These are phyloP conservation scores for Sarcophaga caerulescens DNA, from an alignment of 2,888 invertebrate genomes.

Conservation along the genomic window DNA sequence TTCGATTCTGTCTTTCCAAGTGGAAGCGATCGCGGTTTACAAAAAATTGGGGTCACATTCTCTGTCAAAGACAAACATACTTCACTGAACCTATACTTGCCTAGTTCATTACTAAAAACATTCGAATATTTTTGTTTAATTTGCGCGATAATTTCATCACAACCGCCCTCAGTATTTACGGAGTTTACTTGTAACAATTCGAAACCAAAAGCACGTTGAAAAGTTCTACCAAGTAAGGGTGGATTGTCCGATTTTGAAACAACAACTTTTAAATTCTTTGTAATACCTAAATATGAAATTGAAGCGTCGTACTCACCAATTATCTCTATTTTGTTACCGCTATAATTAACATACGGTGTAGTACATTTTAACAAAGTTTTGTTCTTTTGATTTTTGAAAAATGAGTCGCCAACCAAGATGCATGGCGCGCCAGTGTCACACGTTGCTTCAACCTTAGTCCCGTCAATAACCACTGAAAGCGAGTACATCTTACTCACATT, in stretches of 20 bases:
- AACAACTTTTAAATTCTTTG: constrained; percentile 30
- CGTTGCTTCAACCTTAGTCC: not conserved
- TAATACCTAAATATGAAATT: not conserved
- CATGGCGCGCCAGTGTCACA: constrained; percentile 27
- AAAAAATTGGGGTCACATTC: not conserved
- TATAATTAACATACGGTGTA: constrained; percentile 31
- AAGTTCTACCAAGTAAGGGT: constrained; percentile 37
- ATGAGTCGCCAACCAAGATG: constrained; percentile 31
- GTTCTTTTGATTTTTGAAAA: constrained; percentile 13
- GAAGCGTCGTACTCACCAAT: constrained; percentile 32
- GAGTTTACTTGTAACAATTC: constrained; percentile 26
- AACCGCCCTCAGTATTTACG: not conserved
- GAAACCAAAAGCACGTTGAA: constrained; percentile 30
- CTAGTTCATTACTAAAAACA: constrained; percentile 25
- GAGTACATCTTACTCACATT: constrained; percentile 36
- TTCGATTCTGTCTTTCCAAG: constrained; percentile 1
- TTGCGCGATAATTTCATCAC: constrained; percentile 35
- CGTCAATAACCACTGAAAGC: constrained; percentile 39
- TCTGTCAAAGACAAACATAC: not conserved
- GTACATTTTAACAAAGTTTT: constrained; percentile 30
- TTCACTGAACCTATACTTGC: not conserved
- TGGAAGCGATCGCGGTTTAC: too few relatives aligned
- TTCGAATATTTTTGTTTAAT: constrained; percentile 49
- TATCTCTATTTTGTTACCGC: constrained; percentile 30
- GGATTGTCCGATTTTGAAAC: constrained; percentile 21